phyloP scores from a whole-genome alignment of 1,140 invertebrate species.

The Sesamia nonagrioides region DNA sequence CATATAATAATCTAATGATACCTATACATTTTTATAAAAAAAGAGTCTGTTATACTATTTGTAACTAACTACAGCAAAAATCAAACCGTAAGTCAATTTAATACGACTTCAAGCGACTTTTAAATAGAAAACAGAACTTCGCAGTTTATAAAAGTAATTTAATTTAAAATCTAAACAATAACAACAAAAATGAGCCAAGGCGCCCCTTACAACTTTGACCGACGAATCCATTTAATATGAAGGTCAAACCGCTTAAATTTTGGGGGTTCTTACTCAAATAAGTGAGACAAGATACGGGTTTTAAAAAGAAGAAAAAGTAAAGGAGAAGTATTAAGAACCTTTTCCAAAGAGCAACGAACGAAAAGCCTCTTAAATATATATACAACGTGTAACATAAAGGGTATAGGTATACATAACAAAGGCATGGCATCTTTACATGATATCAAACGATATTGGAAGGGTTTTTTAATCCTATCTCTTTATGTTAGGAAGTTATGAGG shows the following conservation, averaged over 20 bases:
- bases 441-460: too few relatives aligned
- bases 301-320: not conserved
- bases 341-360: too few relatives aligned
- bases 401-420: too few relatives aligned
- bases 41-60: too few relatives aligned
- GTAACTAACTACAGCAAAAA: not conserved
- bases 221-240: not conserved
- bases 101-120: not conserved
- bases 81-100: not conserved
- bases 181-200: not conserved
- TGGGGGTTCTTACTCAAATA: not conserved
- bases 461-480: too few relatives aligned
- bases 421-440: too few relatives aligned
- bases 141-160: conserved; percentile 13
- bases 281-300: not conserved
- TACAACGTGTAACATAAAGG: too few relatives aligned
- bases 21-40: too few relatives aligned
- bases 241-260: conserved; percentile 4
- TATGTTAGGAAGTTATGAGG: too few relatives aligned
- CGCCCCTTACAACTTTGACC: conserved; percentile 4
- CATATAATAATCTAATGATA: too few relatives aligned
- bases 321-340: not conserved
- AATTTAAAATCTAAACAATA: conserved; percentile 3
- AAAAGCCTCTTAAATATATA: not conserved
- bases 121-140: not conserved